A percentile compares a stretch with the other conserved stretches of the same genome.
phyloP scores from a whole-genome alignment of 2,888 invertebrate genomes.

The Resseliella maxima region DNA sequence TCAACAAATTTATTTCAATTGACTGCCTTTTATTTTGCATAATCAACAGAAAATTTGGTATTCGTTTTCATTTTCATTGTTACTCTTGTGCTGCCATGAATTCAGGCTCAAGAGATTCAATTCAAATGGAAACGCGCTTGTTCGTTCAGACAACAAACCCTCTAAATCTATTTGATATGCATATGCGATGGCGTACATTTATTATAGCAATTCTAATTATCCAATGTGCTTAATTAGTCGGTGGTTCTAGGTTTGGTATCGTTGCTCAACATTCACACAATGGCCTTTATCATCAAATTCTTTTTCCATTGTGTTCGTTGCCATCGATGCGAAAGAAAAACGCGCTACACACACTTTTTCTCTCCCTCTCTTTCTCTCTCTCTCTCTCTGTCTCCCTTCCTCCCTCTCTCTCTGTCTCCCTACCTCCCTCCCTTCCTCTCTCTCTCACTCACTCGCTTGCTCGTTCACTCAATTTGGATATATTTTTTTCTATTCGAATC shows the following conservation, averaged over 20 bases:
- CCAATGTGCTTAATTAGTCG: constrained; percentile 48
- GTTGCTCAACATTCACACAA: constrained; percentile 27
- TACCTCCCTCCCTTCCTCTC: background rate
- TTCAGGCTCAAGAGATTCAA: background rate
- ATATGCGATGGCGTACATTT: constrained; percentile 36
- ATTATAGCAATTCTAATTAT: constrained; percentile 42
- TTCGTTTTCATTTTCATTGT: background rate
- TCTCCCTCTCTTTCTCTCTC: background rate
- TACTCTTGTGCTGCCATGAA: background rate
- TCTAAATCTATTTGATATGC: constrained; percentile 51
- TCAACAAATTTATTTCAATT: constrained; percentile 49
- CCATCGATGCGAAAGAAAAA: background rate
- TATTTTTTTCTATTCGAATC: background rate
- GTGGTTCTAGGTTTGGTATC: constrained; percentile 35
- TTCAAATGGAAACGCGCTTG: background rate
- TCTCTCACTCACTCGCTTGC: background rate
- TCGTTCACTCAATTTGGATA: background rate
- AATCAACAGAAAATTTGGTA: constrained; percentile 27
- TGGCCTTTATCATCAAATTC: constrained; percentile 5
- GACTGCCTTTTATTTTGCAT: constrained; percentile 41
- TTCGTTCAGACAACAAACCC: background rate
- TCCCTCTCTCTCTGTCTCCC: background rate
- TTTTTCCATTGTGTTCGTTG: background rate
- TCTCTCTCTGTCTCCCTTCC: background rate
- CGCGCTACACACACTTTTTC: background rate